Evolutionary conservation across 1,140 invertebrate genomes (phyloP).

Genomic region (Drosophila lini): DNA sequence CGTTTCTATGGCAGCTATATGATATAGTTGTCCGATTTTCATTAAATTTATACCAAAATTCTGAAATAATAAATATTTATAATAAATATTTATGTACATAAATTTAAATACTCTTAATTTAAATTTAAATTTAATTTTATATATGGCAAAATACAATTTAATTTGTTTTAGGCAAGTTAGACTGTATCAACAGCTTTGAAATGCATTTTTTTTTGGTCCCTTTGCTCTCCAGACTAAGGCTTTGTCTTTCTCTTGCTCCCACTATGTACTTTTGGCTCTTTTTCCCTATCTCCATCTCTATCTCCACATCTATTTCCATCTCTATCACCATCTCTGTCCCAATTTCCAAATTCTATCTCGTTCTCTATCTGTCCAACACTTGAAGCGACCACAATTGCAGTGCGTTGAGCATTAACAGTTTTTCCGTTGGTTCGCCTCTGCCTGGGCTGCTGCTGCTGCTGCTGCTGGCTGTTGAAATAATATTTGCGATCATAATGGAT

Average conservation of each 20-base stretch:
- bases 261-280: too few relatives aligned
- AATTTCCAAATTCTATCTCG: not conserved
- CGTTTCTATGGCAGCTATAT: too few relatives aligned
- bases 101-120: accelerated
- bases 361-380: slow-evolving; percentile 30
- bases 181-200: not conserved
- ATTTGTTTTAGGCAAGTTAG: not conserved
- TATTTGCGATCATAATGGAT: slow-evolving; percentile 82
- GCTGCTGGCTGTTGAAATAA: slow-evolving; percentile 70
- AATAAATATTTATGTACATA: not conserved
- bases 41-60: too few relatives aligned
- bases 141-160: not conserved
- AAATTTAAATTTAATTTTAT: too few relatives aligned
- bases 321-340: not conserved
- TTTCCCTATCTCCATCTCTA: not conserved
- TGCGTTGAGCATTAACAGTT: slow-evolving; percentile 42
- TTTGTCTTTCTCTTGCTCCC: not conserved
- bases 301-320: not conserved
- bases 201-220: slow-evolving; percentile 9
- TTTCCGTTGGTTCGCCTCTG: slow-evolving; percentile 13
- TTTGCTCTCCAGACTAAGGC: slow-evolving; percentile 16
- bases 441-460: slow-evolving; percentile 5
- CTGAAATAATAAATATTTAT: too few relatives aligned
- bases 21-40: too few relatives aligned
- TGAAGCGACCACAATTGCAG: slow-evolving; percentile 30